phyloP scores from a whole-genome alignment of 2,888 invertebrate species.

The Xestia ashworthii region DNA sequence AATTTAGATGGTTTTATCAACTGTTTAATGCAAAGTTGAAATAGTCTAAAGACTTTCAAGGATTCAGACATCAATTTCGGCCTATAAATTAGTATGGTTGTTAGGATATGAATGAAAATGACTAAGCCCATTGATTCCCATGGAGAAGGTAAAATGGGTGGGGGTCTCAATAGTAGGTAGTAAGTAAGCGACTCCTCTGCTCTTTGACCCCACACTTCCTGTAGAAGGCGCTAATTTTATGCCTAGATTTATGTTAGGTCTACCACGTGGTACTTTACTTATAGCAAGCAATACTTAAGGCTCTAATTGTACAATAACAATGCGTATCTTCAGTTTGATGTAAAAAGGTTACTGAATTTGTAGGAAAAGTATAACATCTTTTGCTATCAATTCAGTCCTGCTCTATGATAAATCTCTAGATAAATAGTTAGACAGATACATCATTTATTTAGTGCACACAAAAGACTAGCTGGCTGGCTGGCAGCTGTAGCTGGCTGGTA shows the following conservation, averaged over 20 bases:
- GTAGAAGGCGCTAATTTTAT: slow-evolving; percentile 30
- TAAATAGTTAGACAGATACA: too few species aligned
- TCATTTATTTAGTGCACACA: too few species aligned
- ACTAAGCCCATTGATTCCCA: slow-evolving; percentile 40
- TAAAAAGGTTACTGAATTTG: background rate
- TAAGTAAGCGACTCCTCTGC: slow-evolving; percentile 37
- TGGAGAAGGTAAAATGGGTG: background rate
- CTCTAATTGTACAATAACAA: background rate
- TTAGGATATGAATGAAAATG: slow-evolving; percentile 39
- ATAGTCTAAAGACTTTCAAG: background rate
- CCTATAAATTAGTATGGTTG: background rate
- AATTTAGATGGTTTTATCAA: background rate
- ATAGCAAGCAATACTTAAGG: background rate
- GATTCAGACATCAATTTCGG: background rate
- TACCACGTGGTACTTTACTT: background rate
- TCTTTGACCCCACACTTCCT: slow-evolving; percentile 48
- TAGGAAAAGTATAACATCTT: background rate
- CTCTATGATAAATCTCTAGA: too few species aligned
- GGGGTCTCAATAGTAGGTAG: slow-evolving; percentile 12
- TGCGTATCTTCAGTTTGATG: background rate
- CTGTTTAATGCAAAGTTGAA: background rate
- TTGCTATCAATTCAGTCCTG: background rate
- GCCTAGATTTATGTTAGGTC: background rate
- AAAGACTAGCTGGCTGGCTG: too few species aligned
- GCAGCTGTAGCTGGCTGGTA: too few species aligned